Conservation (phyloP, 2,113 vertebrate genomes). For the Callithrix jacchus region DNA sequence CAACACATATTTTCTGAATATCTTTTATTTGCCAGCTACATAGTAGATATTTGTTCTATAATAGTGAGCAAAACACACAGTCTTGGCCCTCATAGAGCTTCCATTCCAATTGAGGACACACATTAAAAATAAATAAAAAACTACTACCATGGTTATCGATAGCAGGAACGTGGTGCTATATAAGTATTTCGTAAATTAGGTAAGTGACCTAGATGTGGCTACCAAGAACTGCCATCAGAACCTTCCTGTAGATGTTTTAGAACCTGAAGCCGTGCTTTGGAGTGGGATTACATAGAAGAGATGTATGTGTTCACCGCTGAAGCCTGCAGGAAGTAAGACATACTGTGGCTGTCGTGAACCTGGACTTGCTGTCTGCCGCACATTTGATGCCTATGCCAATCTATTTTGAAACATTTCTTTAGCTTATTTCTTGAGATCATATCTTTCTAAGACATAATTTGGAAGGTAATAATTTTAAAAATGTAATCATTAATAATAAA, state of each 20-base stretch:
- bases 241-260: neutral
- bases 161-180: rapidly evolving
- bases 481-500: neutral
- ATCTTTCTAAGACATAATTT: neutral
- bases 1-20: neutral
- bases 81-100: neutral
- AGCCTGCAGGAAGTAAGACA: neutral
- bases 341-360: neutral
- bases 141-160: too few relatives aligned
- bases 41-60: rapidly evolving
- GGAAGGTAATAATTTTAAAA: neutral
- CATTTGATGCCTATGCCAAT: neutral
- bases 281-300: neutral
- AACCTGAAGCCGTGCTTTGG: neutral
- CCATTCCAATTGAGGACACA: neutral
- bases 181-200: neutral
- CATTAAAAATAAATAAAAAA: neutral
- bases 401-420: neutral
- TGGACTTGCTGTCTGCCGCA: neutral
- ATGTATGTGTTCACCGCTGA: neutral
- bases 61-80: neutral
- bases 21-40: neutral
- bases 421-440: neutral
- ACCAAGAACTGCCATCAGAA: neutral
- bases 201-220: neutral